Evolutionary conservation across 1,140 invertebrate species (phyloP), one percentile per base, ranked within the genome.

Genomic region (Saccostrea glomerata): DNA sequence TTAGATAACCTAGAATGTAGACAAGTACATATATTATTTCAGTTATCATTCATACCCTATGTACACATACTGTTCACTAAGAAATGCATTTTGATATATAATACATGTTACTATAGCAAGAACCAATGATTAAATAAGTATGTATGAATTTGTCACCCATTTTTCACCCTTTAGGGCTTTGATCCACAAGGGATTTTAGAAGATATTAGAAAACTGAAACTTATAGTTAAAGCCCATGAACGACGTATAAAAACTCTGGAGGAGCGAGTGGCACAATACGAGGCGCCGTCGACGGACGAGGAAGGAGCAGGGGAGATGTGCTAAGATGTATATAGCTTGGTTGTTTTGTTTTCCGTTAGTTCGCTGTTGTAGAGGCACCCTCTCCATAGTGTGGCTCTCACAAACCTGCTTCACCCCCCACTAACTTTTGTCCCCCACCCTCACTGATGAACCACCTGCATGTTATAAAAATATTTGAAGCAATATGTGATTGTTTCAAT

Each of bases 141-240:
- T 56, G 40, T 54, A 84, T 54, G 36, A 54, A 20, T 56, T 54
- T 20, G 12, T 84, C 54, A 84, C 17, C 63, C 84, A 77, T 77
- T 77, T 66, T 77, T 77, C 70, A 77, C 70, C 70, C 70, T 77
- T 36, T 90, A 94, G 93, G 93, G 93, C 70, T 94, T 94, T 90
- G 93, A 94, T 86, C 91, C 94, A n/a, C 92, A 94, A 91, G 92
- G 90, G 20, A 91, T 95, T 60, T 87, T 94, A 88, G 95, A 95
- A 84, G 95, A 95, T 91, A 94, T 95, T 86, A 92, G 95, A 86
- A 95, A 95, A 92, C 91, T 95, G 90, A 95, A 95, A 93, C 94
- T 95, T 86, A 95, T 95, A 87, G 94, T 95, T 20, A 95, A 95
- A 91, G 95, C 94, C 66, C 95, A 95, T 90, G 95, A 95, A 89